phyloP scores from a whole-genome alignment of 2,113 vertebrate genomes.

The Anthoscopus minutus region DNA sequence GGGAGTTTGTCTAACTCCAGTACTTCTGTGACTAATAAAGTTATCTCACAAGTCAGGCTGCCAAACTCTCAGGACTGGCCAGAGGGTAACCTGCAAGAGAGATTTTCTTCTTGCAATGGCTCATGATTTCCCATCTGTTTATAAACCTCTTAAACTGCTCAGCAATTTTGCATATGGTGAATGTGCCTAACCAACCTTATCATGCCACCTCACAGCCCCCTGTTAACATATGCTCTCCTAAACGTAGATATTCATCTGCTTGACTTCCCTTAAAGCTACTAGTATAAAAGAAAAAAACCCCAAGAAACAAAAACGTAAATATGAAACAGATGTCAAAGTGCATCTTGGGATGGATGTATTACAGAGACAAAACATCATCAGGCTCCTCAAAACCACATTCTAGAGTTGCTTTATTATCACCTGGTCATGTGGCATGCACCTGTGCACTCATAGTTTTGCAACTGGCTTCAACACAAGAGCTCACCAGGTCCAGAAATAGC shows the following conservation, averaged over 20 bases:
- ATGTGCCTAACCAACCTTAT: neutral
- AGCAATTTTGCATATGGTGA: neutral
- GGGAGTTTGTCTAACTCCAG: neutral
- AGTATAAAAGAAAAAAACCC: slow-evolving; percentile 23
- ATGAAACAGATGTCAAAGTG: slow-evolving; percentile 55
- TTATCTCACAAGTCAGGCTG: neutral
- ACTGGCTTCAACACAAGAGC: slow-evolving; percentile 13
- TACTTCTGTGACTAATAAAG: neutral
- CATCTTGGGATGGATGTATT: slow-evolving; percentile 50
- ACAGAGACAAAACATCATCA: slow-evolving; percentile 36
- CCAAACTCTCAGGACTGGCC: neutral
- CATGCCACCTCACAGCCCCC: slow-evolving; percentile 23
- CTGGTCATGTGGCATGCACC: slow-evolving; percentile 70
- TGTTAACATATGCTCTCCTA: slow-evolving; percentile 58
- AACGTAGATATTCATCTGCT: slow-evolving; percentile 58
- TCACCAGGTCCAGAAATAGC: slow-evolving; percentile 43
- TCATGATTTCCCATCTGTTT: neutral
- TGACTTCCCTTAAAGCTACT: slow-evolving; percentile 59
- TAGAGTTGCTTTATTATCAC: slow-evolving; percentile 55
- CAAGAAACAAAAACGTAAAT: neutral
- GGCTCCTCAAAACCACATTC: slow-evolving; percentile 42
- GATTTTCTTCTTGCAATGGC: neutral
- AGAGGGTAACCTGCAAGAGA: neutral
- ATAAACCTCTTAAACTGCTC: neutral
- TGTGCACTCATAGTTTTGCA: slow-evolving; percentile 44